Conservation (phyloP, 2,113 vertebrate species). For the Cyanoliseus patagonus region DNA sequence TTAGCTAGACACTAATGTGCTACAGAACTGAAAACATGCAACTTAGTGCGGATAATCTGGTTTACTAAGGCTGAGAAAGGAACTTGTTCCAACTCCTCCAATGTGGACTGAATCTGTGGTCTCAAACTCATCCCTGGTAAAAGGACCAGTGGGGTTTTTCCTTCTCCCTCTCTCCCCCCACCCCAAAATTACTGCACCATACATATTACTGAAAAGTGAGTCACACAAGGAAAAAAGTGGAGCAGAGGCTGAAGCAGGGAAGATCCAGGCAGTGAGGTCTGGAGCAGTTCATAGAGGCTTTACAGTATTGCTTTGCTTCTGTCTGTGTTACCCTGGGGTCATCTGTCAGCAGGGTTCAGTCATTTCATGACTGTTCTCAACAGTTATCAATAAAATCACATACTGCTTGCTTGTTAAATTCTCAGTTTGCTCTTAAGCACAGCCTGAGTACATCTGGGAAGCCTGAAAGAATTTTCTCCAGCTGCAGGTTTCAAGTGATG, state of each 20-base stretch:
- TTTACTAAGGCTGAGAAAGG: not conserved
- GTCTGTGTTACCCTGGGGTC: not conserved
- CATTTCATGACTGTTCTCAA: not conserved
- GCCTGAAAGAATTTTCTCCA: conserved; percentile 44
- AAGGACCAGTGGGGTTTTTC: not conserved
- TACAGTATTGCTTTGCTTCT: not conserved
- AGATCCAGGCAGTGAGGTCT: not conserved
- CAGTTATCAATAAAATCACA: not conserved
- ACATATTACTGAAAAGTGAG: not conserved
- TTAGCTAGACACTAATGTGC: not conserved
- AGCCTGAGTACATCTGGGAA: conserved; percentile 13
- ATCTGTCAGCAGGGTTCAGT: not conserved
- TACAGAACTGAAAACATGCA: not conserved
- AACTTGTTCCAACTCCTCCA: not conserved
- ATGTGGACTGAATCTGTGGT: not conserved
- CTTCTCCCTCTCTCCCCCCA: accelerated
- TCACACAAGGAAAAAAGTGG: not conserved
- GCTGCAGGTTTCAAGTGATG: conserved; percentile 47
- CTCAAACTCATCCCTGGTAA: not conserved
- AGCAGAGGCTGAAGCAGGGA: not conserved
- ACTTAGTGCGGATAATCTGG: not conserved
- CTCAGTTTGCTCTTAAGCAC: conserved; percentile 10
- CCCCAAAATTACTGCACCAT: not conserved
- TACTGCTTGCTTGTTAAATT: conserved; percentile 3
- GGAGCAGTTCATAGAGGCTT: not conserved